These are phyloP conservation scores for Pseudomyrmex dendroicus DNA, from an alignment of 1,140 invertebrate genomes.

Conservation along the genomic window DNA sequence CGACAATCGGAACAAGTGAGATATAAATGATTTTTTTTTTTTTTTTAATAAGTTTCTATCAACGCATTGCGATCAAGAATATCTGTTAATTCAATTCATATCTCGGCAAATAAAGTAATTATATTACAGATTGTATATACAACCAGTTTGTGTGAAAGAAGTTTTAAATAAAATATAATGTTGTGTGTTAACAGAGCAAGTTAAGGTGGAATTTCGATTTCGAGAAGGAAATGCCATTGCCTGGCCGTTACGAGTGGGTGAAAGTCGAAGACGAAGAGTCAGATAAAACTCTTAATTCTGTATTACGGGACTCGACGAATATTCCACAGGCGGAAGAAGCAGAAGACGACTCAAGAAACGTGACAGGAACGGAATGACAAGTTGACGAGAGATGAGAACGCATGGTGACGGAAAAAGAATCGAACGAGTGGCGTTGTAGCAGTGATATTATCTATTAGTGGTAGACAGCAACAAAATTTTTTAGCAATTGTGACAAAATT, in stretches of 20 bases:
- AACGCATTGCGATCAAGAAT: no score
- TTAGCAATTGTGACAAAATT: neutral
- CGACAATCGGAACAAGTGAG: constrained; percentile 72
- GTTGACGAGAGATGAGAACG: neutral
- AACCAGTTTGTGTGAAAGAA: neutral
- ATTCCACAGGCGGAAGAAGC: constrained; percentile 20
- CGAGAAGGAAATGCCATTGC: constrained; percentile 76
- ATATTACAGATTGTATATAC: no score
- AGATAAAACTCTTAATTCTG: no score
- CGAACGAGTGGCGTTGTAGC: neutral
- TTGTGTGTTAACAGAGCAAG: constrained; percentile 73
- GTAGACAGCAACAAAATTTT: neutral
- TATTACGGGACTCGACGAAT: no score
- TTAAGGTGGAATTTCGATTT: constrained; percentile 83
- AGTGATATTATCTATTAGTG: constrained; percentile 17
- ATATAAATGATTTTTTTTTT: neutral
- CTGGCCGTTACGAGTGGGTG: constrained; percentile 78
- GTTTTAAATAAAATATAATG: neutral
- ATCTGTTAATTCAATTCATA: neutral
- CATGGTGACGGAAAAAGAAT: neutral
- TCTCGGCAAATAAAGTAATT: constrained; percentile 11
- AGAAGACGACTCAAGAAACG: neutral
- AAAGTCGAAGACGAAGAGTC: constrained; percentile 66
- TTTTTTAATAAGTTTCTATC: neutral
- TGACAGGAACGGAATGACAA: constrained; percentile 1